These are phyloP conservation scores for Agrotis puta DNA, from an alignment of 2,888 invertebrate genomes.

Conservation along the genomic window DNA sequence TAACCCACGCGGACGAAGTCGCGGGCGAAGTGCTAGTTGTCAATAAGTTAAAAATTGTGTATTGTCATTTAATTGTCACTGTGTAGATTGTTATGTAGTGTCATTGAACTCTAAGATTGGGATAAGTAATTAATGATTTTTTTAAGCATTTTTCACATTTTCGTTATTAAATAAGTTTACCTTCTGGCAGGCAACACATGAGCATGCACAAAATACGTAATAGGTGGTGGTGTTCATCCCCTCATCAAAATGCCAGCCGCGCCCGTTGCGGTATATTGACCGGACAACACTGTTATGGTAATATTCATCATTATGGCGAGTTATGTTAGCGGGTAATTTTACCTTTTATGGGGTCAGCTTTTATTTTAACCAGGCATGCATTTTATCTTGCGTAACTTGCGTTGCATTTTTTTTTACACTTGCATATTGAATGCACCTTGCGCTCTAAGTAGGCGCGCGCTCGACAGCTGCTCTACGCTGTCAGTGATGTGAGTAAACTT, in stretches of 20 bases:
- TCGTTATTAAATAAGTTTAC: background rate
- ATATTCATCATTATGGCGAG: slow-evolving; percentile 47
- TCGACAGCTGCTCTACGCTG: slow-evolving; percentile 30
- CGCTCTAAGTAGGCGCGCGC: slow-evolving; percentile 24
- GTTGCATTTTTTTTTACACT: background rate
- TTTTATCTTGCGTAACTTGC: slow-evolving; percentile 6
- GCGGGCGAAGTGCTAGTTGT: too few relatives aligned
- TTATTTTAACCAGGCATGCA: slow-evolving; percentile 18
- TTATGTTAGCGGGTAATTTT: slow-evolving; percentile 13
- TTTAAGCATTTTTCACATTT: slow-evolving; percentile 6
- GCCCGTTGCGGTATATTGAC: slow-evolving; percentile 68
- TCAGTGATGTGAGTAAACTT: slow-evolving; percentile 45
- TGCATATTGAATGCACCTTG: slow-evolving; percentile 12
- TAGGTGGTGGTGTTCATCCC: slow-evolving; percentile 40
- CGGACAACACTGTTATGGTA: slow-evolving; percentile 33
- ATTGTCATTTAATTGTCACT: too few relatives aligned
- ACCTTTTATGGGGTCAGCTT: slow-evolving; percentile 17
- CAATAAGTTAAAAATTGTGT: too few relatives aligned
- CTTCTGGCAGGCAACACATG: slow-evolving; percentile 9
- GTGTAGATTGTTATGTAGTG: too few relatives aligned
- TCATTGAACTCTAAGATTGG: too few relatives aligned
- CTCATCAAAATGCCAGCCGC: slow-evolving; percentile 62
- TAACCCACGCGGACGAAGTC: too few relatives aligned
- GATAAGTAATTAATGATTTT: too few relatives aligned
- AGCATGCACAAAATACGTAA: slow-evolving; percentile 31